These are phyloP conservation scores for Austrolebias charrua DNA, from an alignment of 2,797 vertebrate species.

Conservation along the genomic window DNA sequence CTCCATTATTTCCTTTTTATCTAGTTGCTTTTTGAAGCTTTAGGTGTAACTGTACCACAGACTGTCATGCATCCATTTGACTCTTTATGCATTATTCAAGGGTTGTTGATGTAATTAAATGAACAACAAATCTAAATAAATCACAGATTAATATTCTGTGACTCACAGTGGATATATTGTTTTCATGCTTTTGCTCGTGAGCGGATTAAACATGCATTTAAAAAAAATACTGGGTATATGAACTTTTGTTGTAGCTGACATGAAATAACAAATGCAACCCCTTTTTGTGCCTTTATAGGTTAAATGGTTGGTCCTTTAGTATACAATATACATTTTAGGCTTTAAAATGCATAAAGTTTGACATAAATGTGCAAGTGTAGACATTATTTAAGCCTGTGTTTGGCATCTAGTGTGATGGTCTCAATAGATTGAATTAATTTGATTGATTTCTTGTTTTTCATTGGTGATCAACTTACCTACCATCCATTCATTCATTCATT, in stretches of 20 bases:
- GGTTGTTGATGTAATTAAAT: neutral
- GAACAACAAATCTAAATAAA: neutral
- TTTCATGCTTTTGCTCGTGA: neutral
- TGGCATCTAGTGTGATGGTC: too few relatives aligned
- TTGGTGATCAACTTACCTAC: too few relatives aligned
- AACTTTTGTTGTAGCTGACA: neutral
- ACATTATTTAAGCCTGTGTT: neutral
- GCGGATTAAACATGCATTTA: neutral
- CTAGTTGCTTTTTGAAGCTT: conserved; percentile 17
- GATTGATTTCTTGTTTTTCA: too few relatives aligned
- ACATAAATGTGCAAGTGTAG: neutral
- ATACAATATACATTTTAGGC: neutral
- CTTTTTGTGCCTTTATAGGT: neutral
- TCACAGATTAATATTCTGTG: neutral
- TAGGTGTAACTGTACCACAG: conserved; percentile 17
- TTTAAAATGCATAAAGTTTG: neutral
- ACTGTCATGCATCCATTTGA: neutral
- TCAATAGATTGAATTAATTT: too few relatives aligned
- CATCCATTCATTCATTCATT: too few relatives aligned
- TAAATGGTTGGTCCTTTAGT: neutral
- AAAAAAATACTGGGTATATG: neutral
- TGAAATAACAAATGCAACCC: neutral
- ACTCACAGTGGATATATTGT: neutral
- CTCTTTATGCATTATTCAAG: conserved; percentile 3
- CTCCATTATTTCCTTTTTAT: conserved; percentile 16